Percentiles rank a stretch among this genome's conserved stretches.
Conservation (phyloP, 2,888 invertebrate genomes). For the Leptinotarsa tumamoca region DNA sequence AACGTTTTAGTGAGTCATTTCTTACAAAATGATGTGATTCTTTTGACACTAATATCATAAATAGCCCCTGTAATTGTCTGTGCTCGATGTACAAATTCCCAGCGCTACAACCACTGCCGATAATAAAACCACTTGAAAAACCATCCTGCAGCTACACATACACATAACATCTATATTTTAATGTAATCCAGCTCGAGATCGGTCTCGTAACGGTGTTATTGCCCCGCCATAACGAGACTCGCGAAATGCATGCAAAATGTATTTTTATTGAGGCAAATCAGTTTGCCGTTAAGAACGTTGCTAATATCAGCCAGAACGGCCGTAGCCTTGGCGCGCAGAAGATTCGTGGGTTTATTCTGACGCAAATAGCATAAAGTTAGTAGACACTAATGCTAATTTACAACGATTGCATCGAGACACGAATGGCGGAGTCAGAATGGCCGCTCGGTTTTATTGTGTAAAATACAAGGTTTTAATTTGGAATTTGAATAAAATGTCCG, state of each 20-base stretch:
- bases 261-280: slow-evolving; percentile 34
- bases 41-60: too few species aligned
- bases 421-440: slow-evolving; percentile 53
- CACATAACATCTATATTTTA: slow-evolving; percentile 42
- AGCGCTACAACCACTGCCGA: too few species aligned
- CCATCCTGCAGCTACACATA: slow-evolving; percentile 29
- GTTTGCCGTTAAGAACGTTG: slow-evolving; percentile 7
- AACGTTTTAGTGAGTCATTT: too few species aligned
- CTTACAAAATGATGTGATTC: too few species aligned
- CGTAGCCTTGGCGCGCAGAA: slow-evolving; percentile 44
- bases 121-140: slow-evolving; percentile 25
- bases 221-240: slow-evolving; percentile 40
- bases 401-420: slow-evolving; percentile 64
- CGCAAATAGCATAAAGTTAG: slow-evolving; percentile 66
- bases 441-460: slow-evolving; percentile 62
- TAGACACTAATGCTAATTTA: slow-evolving; percentile 67
- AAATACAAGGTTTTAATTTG: slow-evolving; percentile 64
- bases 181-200: slow-evolving; percentile 32
- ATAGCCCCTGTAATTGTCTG: too few species aligned
- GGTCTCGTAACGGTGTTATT: slow-evolving; percentile 44
- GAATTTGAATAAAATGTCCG: slow-evolving; percentile 65
- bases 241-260: slow-evolving; percentile 38
- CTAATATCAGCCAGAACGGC: slow-evolving; percentile 37
- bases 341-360: slow-evolving; percentile 64
- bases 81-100: too few species aligned